Base-by-base conservation (phyloP, 2,113 vertebrate genomes). In the Suricata suricatta region DNA sequence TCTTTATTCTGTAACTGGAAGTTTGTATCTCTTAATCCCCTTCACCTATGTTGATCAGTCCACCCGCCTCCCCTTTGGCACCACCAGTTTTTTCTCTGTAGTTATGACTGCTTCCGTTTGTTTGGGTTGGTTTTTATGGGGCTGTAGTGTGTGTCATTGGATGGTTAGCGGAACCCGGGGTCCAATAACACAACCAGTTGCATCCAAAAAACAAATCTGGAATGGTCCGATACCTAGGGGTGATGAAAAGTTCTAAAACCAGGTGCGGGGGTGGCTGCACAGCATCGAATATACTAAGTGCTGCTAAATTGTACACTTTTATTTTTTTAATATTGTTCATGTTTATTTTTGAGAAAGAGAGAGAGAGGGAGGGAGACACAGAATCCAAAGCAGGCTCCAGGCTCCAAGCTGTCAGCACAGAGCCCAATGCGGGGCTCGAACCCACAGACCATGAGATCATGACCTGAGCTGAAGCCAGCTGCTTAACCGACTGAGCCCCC, bases 61-160 rank as follows among this genome's bases (percentile, higher is more conserved):
- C 38, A 5, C 21, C 23, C 41, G 7, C 13, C 13, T 27, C 41
- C 23, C 72, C 71, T 74, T 38, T 15, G 7, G 72, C 72, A 29
- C 72, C 72, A 44, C 41, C 38, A 4, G 7, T 76, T 44, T 44
- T 7, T 76, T 76, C 44, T 76, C 72, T 76, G 72, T 76, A 8
- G 9, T 44, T 44, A 47, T 47, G 41, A 44, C 25, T 76, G 72
- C 29, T 76, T 44, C 41, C 16, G 72, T 15, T 16, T 7, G 44
- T 44, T 9, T 8, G 2, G 54, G 16, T 54, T 54, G 4, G 54
- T 57, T 23, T 74, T 11, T 41, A 7, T 9, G 23, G 57, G 21
- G 1, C 57, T 44, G n/a, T 13, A 12, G 0, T 33, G 66, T 33
- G 64, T 2, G 0, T 15, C 13, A 7, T 16, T 16, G 23, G 7